Base-by-base conservation (phyloP, 2,797 vertebrate genomes). In the Pampus argenteus region DNA sequence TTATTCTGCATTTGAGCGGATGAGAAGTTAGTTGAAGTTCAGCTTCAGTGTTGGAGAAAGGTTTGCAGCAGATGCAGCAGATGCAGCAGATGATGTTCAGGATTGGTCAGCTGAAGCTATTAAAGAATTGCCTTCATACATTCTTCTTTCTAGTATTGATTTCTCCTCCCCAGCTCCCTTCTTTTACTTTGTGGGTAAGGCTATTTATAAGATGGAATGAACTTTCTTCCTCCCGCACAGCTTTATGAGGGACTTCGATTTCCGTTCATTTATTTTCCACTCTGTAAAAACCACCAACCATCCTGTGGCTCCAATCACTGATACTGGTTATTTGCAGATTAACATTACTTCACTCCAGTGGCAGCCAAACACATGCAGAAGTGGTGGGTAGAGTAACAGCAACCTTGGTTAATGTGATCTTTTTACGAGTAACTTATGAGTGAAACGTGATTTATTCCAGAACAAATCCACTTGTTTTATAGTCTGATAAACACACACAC, bases 251-350 rank as follows among this genome's bases (percentile, higher is more conserved):
- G 55, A 78, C 54, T 57, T 65, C 31, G 63, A 14, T 62, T 22
- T 17, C 57, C 2, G 11, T 26, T 64, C 36, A 9, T 36, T 44
- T 9, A 15, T 75, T 82, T 79, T 84, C 76, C 71, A 74, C 75
- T 65, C 49, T 22, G 45, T 67, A 48, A 78, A 78, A n/a, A n/a
- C n/a, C n/a, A n/a, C n/a, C n/a, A n/a, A 64, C 76, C 51, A 4
- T 26, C 51, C 38, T 61, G 54, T 26, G 36, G 60, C 51, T 74
- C 45, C 40, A 48, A 48, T 81, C 54, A 36, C 22, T 31, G 50
- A 67, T 69, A 50, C 74, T 62, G 54, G 59, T 76, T 74, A 82
- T 82, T 83, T 78, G 42, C 61, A 78, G 72, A 81, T 88, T 84
- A 85, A 47, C 76, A 70, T 79, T 22, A 64, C 63, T 71, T 80